phyloP scores from a whole-genome alignment of 2,113 vertebrate species.

The Chloroceryle aenea region DNA sequence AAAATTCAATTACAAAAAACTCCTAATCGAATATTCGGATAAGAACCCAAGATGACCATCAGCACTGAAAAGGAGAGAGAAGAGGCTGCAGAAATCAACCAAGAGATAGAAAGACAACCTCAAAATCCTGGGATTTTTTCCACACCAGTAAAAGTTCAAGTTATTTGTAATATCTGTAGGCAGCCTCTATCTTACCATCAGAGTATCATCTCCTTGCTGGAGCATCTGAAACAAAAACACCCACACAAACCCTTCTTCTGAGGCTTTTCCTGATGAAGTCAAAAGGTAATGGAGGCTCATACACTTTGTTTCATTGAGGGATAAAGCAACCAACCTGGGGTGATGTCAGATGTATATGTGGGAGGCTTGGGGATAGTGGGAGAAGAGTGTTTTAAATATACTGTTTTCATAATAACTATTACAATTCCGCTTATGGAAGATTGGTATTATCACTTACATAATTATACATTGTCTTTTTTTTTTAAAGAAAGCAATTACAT shows the following conservation, averaged over 20 bases:
- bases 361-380: neutral
- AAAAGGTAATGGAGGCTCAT: slow-evolving; percentile 66
- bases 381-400: neutral
- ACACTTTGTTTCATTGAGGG: slow-evolving; percentile 24
- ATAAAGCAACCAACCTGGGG: neutral
- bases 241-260: slow-evolving; percentile 54
- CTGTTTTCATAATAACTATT: neutral
- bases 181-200: slow-evolving; percentile 61
- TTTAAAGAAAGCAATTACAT: neutral
- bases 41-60: slow-evolving; percentile 67
- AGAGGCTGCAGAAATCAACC: slow-evolving; percentile 66
- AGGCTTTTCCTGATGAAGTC: slow-evolving; percentile 63
- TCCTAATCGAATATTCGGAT: slow-evolving; percentile 70
- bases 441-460: neutral
- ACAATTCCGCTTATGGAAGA: neutral
- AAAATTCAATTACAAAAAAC: slow-evolving; percentile 8
- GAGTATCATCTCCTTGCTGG: slow-evolving; percentile 54
- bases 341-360: neutral
- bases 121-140: slow-evolving; percentile 59
- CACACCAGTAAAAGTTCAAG: slow-evolving; percentile 53
- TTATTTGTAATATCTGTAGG: slow-evolving; percentile 65
- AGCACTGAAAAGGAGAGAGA: slow-evolving; percentile 68
- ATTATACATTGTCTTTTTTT: neutral
- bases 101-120: slow-evolving; percentile 62
- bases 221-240: slow-evolving; percentile 60